These are phyloP conservation scores for Trachops cirrhosus DNA, from an alignment of 2,797 vertebrate species.

Conservation along the genomic window DNA sequence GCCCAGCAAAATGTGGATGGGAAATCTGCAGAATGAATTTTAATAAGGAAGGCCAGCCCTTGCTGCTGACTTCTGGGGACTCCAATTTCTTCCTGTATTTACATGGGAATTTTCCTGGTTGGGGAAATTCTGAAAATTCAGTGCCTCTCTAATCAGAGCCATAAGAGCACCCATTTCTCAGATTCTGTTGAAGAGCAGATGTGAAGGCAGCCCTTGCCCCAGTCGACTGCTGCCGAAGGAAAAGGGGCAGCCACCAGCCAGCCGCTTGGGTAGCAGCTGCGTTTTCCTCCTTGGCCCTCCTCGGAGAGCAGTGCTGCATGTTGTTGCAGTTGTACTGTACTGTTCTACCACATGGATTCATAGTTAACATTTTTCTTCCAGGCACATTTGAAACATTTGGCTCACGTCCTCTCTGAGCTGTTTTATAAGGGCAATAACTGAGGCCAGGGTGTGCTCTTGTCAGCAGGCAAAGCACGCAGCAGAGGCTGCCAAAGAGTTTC, in stretches of 20 bases:
- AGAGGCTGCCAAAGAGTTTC: constrained; percentile 74
- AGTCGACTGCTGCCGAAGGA: background rate
- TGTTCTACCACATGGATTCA: constrained; percentile 52
- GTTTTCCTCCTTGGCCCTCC: background rate
- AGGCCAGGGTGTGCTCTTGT: constrained; percentile 77
- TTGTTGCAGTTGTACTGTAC: constrained; percentile 30
- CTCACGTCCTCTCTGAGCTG: constrained; percentile 57
- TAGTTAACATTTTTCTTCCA: constrained; percentile 74
- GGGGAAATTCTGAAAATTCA: background rate
- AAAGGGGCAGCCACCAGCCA: background rate
- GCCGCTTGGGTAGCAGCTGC: background rate
- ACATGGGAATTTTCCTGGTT: background rate
- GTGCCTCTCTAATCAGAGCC: background rate
- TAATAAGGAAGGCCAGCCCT: background rate
- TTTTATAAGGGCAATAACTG: constrained; percentile 77
- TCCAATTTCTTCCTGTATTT: background rate
- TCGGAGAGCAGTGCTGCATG: background rate
- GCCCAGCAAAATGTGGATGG: background rate
- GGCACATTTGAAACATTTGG: constrained; percentile 72
- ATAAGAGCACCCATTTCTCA: background rate
- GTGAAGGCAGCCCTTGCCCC: background rate
- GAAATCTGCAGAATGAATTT: background rate
- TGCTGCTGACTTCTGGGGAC: background rate
- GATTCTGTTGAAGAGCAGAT: background rate
- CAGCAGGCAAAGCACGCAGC: constrained; percentile 69